Percentiles rank a stretch among this genome's conserved stretches.
phyloP scores from a whole-genome alignment of 2,888 invertebrate species.

The Spisula subtruncata region DNA sequence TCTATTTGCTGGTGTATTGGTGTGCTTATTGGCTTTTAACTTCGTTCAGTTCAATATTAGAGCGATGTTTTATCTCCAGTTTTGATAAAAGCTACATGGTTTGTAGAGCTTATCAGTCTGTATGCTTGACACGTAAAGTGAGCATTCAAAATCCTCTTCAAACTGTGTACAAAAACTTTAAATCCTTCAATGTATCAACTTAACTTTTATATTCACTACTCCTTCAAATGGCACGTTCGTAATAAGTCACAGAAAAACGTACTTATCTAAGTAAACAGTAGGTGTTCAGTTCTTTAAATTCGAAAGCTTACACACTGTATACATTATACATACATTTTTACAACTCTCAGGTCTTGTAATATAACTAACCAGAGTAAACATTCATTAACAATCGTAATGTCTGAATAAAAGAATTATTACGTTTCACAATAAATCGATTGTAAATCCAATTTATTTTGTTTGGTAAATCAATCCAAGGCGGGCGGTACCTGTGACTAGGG shows the following conservation, averaged over 20 bases:
- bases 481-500: constrained; percentile 36
- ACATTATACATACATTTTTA: too few relatives aligned
- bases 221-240: too few relatives aligned
- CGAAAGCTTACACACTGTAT: too few relatives aligned
- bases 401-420: constrained; percentile 20
- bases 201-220: not conserved
- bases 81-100: not conserved
- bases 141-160: not conserved
- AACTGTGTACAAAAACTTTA: too few relatives aligned
- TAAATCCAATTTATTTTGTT: constrained; percentile 42
- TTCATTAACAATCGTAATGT: constrained; percentile 1
- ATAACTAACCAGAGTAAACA: not conserved
- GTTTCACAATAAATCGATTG: constrained; percentile 31
- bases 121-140: not conserved
- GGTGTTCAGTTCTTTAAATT: constrained; percentile 3
- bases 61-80: not conserved
- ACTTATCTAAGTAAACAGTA: not conserved
- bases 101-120: not conserved
- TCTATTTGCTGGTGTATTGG: not conserved
- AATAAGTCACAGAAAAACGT: not conserved
- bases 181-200: not conserved
- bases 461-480: constrained; percentile 36
- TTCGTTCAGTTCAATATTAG: not conserved
- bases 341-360: not conserved
- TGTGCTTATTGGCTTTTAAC: not conserved